A percentile compares a stretch with the other conserved stretches of the same genome.
Evolutionary conservation across 2,797 vertebrate genomes (phyloP).

Genomic region (Myotis pilosus): DNA sequence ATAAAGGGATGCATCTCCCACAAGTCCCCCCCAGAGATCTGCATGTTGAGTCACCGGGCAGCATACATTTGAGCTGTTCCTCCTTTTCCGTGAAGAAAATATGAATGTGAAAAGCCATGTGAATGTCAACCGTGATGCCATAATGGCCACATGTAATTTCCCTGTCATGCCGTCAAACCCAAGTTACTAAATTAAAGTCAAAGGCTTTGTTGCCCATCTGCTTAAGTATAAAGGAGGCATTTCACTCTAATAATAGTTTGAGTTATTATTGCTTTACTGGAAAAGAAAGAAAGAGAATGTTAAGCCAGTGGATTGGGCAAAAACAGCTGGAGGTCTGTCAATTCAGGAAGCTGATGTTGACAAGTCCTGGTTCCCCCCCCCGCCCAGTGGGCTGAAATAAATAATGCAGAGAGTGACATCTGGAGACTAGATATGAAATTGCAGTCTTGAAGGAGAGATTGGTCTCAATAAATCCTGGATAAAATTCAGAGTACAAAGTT

Average conservation of each 20-base stretch:
- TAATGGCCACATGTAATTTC: background rate
- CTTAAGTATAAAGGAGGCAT: background rate
- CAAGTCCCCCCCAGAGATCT: background rate
- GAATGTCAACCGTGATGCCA: background rate
- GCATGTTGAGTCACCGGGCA: background rate
- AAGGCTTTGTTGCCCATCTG: background rate
- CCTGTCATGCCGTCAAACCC: background rate
- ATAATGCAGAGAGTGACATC: conserved; percentile 70
- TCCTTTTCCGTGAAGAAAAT: background rate
- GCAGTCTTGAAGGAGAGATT: background rate
- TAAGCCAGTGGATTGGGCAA: conserved; percentile 5
- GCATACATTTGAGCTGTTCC: background rate
- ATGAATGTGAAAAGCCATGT: background rate
- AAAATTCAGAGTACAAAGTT: background rate
- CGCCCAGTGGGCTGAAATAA: background rate
- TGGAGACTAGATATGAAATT: conserved; percentile 66
- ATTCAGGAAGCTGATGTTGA: background rate
- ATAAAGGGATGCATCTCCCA: background rate
- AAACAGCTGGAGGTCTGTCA: background rate
- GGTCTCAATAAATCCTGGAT: background rate
- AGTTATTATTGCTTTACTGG: conserved; percentile 22
- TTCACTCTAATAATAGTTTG: background rate
- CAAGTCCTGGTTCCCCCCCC: background rate
- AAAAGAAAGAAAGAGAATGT: background rate
- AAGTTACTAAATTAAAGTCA: background rate